phyloP scores from a whole-genome alignment of 2,797 vertebrate species.

The Acanthiza pusilla region DNA sequence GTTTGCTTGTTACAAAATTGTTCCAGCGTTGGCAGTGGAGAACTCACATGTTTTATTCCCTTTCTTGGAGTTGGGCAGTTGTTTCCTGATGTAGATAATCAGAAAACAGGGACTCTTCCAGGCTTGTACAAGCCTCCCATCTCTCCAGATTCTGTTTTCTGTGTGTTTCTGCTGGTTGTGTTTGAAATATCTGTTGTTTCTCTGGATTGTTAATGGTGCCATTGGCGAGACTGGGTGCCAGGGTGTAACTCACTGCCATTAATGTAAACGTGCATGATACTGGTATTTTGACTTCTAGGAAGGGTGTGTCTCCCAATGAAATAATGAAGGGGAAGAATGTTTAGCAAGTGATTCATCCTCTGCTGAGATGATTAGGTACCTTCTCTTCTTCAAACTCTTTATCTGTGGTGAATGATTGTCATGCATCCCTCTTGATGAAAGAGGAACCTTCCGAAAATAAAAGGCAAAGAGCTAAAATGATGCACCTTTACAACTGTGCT shows the following conservation, averaged over 20 bases:
- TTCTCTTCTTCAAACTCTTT: neutral
- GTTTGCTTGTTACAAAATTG: neutral
- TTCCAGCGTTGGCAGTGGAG: neutral
- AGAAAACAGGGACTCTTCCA: neutral
- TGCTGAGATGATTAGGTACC: neutral
- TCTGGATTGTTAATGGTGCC: neutral
- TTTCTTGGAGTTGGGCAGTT: neutral
- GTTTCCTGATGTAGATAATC: neutral
- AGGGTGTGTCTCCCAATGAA: neutral
- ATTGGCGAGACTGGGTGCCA: neutral
- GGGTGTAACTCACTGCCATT: neutral
- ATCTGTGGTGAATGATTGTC: neutral
- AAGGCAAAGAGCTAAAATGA: neutral
- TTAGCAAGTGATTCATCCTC: slow-evolving; percentile 7
- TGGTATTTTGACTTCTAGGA: neutral
- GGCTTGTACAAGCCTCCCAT: neutral
- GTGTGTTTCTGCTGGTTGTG: neutral
- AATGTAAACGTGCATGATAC: neutral
- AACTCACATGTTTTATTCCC: neutral
- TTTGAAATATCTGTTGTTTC: neutral
- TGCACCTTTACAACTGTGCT: neutral
- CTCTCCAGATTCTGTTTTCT: neutral
- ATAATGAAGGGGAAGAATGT: neutral
- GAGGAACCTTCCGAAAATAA: neutral
- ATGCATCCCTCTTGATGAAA: neutral